These are phyloP conservation scores for Leptatherina wallacei DNA, from an alignment of 2,797 vertebrate species.

Conservation along the genomic window DNA sequence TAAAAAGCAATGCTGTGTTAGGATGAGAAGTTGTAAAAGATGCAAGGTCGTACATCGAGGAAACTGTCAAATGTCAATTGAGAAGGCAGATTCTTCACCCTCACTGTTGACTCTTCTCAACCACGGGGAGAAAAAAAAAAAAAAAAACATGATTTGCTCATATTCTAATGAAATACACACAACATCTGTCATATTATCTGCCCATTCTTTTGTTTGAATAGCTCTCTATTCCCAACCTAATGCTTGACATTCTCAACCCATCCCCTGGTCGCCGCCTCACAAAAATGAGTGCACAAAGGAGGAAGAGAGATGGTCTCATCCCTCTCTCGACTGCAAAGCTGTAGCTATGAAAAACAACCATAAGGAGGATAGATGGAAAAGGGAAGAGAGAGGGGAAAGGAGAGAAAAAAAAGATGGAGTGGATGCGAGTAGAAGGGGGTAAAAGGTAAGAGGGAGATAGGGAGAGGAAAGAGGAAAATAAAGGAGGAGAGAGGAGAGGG, in stretches of 20 bases:
- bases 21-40: conserved; percentile 32
- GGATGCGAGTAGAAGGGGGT: conserved; percentile 16
- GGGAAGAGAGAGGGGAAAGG: conserved; percentile 30
- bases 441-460: conserved; percentile 57
- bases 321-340: conserved; percentile 65
- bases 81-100: conserved; percentile 42
- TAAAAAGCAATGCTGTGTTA: conserved; percentile 23
- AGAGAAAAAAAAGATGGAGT: conserved; percentile 39
- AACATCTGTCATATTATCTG: conserved; percentile 67
- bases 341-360: conserved; percentile 70
- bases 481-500: conserved; percentile 42
- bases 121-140: conserved; percentile 15
- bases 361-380: conserved; percentile 65
- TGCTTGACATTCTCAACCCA: conserved; percentile 73
- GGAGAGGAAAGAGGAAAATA: conserved; percentile 50
- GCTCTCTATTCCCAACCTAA: conserved; percentile 61
- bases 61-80: conserved; percentile 24
- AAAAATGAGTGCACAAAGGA: conserved; percentile 44
- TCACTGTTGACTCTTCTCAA: conserved; percentile 43
- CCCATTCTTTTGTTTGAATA: conserved; percentile 58
- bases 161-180: conserved; percentile 53
- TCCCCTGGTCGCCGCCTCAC: conserved; percentile 54
- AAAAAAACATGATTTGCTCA: conserved; percentile 53
- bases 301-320: conserved; percentile 70
- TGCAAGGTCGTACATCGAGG: conserved; percentile 21